Base-by-base conservation (phyloP, 1,140 invertebrate genomes). In the Rhagoletis zephyria region DNA sequence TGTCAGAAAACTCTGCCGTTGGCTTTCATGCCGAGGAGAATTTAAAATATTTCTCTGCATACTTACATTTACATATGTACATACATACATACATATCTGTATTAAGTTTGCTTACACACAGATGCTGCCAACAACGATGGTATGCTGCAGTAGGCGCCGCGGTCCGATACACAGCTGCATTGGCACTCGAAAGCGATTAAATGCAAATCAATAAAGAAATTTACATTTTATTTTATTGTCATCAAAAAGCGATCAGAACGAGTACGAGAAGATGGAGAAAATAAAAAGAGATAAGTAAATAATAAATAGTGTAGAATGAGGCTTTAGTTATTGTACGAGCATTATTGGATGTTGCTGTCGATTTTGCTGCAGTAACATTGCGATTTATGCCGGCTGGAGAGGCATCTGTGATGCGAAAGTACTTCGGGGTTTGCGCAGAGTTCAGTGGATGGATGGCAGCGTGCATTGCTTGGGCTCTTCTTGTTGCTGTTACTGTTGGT, bases 171-270 rank as follows among this genome's bases (percentile, higher is more conserved):
- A 74, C 67, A 74, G 67, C 67, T 74, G 67, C 67, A 74, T 45
- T 74, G 67, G 89, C 90, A 89, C 90, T 91, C 90, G 90, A 91
- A 90, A 90, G 89, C 90, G 90, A 91, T 91, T 91, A 91, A 91
- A 91, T 90, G 90, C 91, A 91, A 91, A 91, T 90, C 90, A 91
- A 90, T 91, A 91, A 90, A 90, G 88, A 89, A 89, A 91, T 91
- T 91, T 91, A 90, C 90, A 91, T 91, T 90, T 89, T 89, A 87
- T 74, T 74, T 74, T 40, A 74, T 74, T 74, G 67, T 74, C 67
- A 74, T 74, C 67, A 74, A 74, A 74, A 74, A 74, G 67, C 42
- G 67, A 74, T 74, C 67, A 74, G 67, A 16, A 74, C 12, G 14
- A 48, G 42, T 16, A 67, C 7, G 64, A 48, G 42, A 48, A 90